phyloP scores from a whole-genome alignment of 2,797 vertebrate genomes.

The Paguma larvata region DNA sequence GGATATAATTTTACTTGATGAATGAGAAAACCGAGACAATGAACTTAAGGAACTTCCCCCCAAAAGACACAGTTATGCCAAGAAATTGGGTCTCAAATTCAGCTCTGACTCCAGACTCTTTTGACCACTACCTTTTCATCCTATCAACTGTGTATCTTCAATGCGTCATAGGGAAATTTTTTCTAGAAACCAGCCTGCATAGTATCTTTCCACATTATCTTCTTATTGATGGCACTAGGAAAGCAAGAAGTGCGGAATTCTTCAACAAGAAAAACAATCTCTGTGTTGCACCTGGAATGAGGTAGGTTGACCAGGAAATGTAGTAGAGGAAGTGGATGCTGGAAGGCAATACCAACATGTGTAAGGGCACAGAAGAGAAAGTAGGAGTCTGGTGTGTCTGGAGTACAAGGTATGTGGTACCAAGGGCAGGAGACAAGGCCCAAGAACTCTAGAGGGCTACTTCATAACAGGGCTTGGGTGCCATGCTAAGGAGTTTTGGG shows the following conservation, averaged over 20 bases:
- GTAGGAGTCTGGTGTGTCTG: not conserved
- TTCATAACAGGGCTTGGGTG: not conserved
- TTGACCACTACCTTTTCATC: not conserved
- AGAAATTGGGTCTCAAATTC: constrained; percentile 9
- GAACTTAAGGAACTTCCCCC: not conserved
- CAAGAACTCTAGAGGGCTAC: not conserved
- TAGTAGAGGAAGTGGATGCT: not conserved
- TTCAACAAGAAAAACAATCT: not conserved
- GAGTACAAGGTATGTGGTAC: not conserved
- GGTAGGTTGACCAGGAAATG: not conserved
- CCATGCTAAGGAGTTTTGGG: not conserved
- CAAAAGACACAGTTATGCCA: not conserved
- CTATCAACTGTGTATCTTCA: not conserved
- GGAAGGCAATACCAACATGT: not conserved
- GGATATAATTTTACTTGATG: not conserved
- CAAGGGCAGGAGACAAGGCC: not conserved
- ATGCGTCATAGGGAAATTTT: not conserved
- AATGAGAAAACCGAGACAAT: not conserved
- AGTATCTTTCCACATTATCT: not conserved
- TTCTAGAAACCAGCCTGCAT: not conserved
- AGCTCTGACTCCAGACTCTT: not conserved
- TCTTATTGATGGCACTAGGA: not conserved
- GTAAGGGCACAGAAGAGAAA: not conserved
- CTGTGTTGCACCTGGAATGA: not conserved
- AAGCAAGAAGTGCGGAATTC: not conserved